Percentiles rank a stretch among this genome's conserved stretches.
These are phyloP conservation scores for Himalopsyche phryganea DNA, from an alignment of 1,140 invertebrate genomes.

Conservation along the genomic window DNA sequence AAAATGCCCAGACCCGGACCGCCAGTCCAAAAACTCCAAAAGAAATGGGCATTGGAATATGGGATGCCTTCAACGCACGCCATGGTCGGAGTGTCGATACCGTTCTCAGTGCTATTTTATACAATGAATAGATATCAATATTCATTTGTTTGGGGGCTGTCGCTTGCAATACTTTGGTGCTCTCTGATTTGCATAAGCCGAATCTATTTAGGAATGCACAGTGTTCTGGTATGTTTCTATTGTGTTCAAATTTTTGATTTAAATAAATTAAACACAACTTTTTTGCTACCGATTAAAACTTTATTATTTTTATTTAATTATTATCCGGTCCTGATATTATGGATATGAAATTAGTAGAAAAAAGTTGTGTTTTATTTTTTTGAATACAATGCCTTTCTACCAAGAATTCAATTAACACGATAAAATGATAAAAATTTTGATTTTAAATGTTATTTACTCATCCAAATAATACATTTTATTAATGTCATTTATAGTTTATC, in stretches of 20 bases:
- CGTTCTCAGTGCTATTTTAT: constrained; percentile 77
- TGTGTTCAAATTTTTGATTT: neutral
- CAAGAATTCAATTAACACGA: too few relatives aligned
- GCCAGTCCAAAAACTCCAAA: constrained; percentile 77
- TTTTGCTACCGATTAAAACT: too few relatives aligned
- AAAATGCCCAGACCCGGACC: constrained; percentile 80
- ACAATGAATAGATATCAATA: constrained; percentile 79
- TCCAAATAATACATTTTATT: too few relatives aligned
- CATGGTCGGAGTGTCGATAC: constrained; percentile 83
- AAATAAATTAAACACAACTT: too few relatives aligned
- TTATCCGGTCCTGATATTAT: too few relatives aligned
- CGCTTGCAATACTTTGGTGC: constrained; percentile 64
- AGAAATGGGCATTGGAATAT: constrained; percentile 85
- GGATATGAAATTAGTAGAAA: too few relatives aligned
- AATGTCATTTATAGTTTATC: too few relatives aligned
- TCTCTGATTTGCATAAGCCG: constrained; percentile 76
- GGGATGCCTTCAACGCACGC: constrained; percentile 94
- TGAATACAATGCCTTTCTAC: too few relatives aligned
- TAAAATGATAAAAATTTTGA: too few relatives aligned
- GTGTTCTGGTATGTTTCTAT: constrained; percentile 62
- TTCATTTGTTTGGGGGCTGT: constrained; percentile 55
- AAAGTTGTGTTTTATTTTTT: too few relatives aligned
- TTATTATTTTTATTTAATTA: too few relatives aligned
- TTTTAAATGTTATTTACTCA: too few relatives aligned
- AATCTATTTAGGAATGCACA: constrained; percentile 91